These are phyloP conservation scores for Noturus placidus DNA, from an alignment of 2,113 vertebrate species.

Conservation along the genomic window DNA sequence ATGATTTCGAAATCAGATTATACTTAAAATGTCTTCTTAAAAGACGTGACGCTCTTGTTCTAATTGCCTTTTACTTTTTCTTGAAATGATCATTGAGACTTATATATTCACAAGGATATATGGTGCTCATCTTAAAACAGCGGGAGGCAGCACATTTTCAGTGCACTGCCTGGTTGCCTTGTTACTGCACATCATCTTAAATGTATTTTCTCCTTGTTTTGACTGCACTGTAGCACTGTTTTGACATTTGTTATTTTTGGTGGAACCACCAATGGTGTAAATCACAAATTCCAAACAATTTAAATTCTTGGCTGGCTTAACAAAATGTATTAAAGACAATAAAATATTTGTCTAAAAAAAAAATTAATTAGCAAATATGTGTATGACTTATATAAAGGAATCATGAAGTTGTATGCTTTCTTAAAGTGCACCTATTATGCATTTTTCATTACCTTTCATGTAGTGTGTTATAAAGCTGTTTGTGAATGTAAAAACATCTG, in stretches of 20 bases:
- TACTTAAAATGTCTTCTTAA: conserved; percentile 44
- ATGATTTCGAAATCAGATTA: conserved; percentile 23
- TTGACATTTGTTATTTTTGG: conserved; percentile 41
- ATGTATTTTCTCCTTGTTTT: conserved; percentile 30
- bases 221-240: conserved; percentile 23
- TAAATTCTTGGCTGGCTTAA: background rate
- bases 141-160: conserved; percentile 57
- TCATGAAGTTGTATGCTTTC: background rate
- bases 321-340: background rate
- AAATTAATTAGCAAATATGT: background rate
- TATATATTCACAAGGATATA: conserved; percentile 44
- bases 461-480: no score
- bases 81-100: conserved; percentile 50
- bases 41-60: conserved; percentile 52
- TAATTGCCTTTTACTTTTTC: conserved; percentile 58
- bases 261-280: background rate
- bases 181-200: conserved; percentile 48
- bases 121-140: conserved; percentile 32
- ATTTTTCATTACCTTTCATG: no score
- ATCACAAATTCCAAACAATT: conserved; percentile 9
- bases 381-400: background rate
- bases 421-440: no score
- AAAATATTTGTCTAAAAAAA: no score
- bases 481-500: no score
- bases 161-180: conserved; percentile 54